Evolutionary conservation across 2,113 vertebrate species (phyloP), one percentile per base, ranked within the genome.

Genomic region (Ammospiza nelsoni): DNA sequence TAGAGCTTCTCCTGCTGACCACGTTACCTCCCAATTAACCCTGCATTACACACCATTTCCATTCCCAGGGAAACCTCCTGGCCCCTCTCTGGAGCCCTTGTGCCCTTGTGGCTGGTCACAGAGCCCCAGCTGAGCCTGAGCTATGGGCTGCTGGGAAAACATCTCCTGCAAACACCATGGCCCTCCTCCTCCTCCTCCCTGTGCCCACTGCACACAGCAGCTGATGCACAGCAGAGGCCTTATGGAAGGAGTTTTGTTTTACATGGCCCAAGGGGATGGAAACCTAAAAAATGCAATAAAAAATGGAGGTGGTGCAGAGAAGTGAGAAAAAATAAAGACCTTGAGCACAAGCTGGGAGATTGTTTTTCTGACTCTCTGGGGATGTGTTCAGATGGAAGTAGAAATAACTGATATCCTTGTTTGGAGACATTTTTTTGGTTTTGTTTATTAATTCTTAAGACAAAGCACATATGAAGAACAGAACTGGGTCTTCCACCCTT

Each of bases 261-360:
- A 95, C 11, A 21, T 61, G 58, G 67, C n/a, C 79, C 68, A 69
- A 71, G 67, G 63, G 63, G 15, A 80, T 77, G 46, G 51, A 89
- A 89, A 89, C 57, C 16, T 74, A 19, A 94, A 91, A 81, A 77
- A 77, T 22, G n/a, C 55, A 65, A 62, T 62, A 39, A 87, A 86
- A 94, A 89, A 66, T 61, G 21, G 41, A 77, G 11, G 25, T 66
- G 43, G n/a, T 86, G 54, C 59, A 57, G 31, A 89, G 87, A 8
- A 7, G 25, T 3, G 6, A 54, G 79, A 80, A 79, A 76, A 93
- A 88, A 80, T 39, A 89, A 93, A 94, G 46, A 23, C 41, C 41
- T 44, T 39, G 46, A 81, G 54, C 51, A 68, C 54, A 67, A 80
- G 37, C 19, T 41, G 87, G 41, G 41, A 86, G 29, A 48, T 71